Evolutionary conservation across 37 sponge, comb jelly and placozoan species (phyloP).

Genomic region (Spongilla lacustris): DNA sequence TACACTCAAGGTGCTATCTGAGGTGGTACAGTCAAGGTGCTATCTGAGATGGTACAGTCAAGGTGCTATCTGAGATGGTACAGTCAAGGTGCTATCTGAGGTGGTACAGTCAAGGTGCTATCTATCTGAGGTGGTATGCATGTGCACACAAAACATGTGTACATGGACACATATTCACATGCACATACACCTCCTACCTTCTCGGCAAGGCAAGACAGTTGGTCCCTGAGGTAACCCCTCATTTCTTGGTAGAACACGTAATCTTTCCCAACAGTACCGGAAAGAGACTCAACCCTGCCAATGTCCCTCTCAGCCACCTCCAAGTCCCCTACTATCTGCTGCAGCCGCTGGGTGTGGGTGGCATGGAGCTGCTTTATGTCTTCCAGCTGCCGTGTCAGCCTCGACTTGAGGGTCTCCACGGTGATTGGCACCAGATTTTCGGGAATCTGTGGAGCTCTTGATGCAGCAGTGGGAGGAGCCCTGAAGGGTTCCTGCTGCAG

Average conservation of each 20-base stretch:
- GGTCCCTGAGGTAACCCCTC: conserved; percentile 73
- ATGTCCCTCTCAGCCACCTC: conserved; percentile 41
- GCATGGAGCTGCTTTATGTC: conserved; percentile 43
- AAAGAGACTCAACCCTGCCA: conserved; percentile 19
- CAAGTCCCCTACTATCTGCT: conserved; percentile 36
- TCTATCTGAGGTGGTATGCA: no score
- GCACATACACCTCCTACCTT: conserved; percentile 54
- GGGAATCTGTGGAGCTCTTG: neutral
- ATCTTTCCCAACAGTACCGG: neutral
- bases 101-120: no score
- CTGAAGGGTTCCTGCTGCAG: neutral
- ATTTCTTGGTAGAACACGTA: conserved; percentile 86
- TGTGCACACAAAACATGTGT: no score
- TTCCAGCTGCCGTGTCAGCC: conserved; percentile 33
- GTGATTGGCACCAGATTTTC: conserved; percentile 61
- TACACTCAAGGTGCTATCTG: no score
- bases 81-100: neutral
- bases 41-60: no score
- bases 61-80: neutral
- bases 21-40: no score
- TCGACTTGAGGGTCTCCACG: conserved; percentile 55
- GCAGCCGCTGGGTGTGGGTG: conserved; percentile 23
- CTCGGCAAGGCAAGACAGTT: conserved; percentile 65
- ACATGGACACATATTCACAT: neutral
- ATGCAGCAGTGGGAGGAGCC: neutral